These are phyloP conservation scores for Aplodontia rufa DNA, from an alignment of 2,113 vertebrate species.

Conservation along the genomic window DNA sequence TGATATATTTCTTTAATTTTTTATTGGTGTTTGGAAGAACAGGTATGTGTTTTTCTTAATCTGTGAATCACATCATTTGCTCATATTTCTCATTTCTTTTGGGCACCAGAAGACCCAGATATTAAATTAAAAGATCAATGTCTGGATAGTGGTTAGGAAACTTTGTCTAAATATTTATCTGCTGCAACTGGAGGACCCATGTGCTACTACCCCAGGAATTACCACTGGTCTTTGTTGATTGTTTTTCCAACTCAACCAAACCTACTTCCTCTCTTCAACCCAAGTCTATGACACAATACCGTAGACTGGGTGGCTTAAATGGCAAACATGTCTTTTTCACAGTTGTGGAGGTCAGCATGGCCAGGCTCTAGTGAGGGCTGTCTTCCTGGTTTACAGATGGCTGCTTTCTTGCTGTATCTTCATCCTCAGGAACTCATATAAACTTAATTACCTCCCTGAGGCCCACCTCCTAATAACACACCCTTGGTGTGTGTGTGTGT, in stretches of 20 bases:
- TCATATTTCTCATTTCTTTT: slow-evolving; percentile 20
- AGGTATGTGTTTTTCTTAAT: neutral
- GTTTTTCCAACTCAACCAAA: neutral
- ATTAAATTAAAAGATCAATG: slow-evolving; percentile 18
- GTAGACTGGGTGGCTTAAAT: neutral
- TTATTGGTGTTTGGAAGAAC: slow-evolving; percentile 19
- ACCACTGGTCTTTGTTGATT: neutral
- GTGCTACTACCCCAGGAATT: neutral
- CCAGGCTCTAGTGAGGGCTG: neutral
- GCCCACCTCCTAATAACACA: neutral
- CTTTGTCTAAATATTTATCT: slow-evolving; percentile 27
- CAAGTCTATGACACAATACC: neutral
- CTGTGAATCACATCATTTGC: neutral
- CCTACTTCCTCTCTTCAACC: neutral
- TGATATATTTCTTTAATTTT: slow-evolving; percentile 51
- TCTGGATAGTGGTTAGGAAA: neutral
- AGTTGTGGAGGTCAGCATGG: neutral
- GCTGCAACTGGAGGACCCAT: neutral
- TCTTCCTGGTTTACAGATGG: neutral
- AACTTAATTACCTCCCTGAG: neutral
- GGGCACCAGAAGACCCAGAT: neutral
- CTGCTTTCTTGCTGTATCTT: neutral
- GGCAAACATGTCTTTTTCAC: neutral
- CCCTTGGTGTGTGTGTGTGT: no score
- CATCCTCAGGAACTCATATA: neutral